phyloP scores from a whole-genome alignment of 2,113 vertebrate species.

The Mellivora capensis region DNA sequence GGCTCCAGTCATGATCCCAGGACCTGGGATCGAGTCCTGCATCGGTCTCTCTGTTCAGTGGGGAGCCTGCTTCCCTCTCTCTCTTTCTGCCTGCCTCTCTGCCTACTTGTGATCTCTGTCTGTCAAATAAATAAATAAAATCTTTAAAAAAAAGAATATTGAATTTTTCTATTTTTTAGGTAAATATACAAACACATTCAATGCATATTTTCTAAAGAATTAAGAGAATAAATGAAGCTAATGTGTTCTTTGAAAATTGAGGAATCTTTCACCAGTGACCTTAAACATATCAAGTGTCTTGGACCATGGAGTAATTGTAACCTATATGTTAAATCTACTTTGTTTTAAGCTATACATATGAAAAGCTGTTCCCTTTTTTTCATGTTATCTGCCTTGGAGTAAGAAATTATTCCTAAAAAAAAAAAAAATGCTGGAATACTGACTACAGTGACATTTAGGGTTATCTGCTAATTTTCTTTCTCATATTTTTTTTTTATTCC shows the following conservation, averaged over 20 bases:
- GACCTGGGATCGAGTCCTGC: too few species aligned
- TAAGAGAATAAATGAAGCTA: not conserved
- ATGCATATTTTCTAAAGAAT: not conserved
- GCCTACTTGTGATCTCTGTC: too few species aligned
- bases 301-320: not conserved
- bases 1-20: too few species aligned
- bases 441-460: not conserved
- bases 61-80: too few species aligned
- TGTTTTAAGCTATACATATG: not conserved
- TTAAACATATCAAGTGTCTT: not conserved
- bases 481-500: not conserved
- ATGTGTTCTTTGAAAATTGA: not conserved
- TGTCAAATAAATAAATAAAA: too few species aligned
- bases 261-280: not conserved
- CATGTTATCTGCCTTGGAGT: not conserved
- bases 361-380: not conserved
- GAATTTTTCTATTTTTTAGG: not conserved
- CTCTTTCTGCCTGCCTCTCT: too few species aligned
- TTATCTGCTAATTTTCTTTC: not conserved
- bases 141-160: not conserved
- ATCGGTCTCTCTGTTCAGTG: too few species aligned
- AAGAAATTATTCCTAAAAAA: not conserved
- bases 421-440: not conserved
- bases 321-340: not conserved
- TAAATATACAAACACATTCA: not conserved